A percentile compares a stretch with the other conserved stretches of the same genome.
These are phyloP conservation scores for Silurus meridionalis DNA, from an alignment of 2,113 vertebrate species.

Conservation along the genomic window DNA sequence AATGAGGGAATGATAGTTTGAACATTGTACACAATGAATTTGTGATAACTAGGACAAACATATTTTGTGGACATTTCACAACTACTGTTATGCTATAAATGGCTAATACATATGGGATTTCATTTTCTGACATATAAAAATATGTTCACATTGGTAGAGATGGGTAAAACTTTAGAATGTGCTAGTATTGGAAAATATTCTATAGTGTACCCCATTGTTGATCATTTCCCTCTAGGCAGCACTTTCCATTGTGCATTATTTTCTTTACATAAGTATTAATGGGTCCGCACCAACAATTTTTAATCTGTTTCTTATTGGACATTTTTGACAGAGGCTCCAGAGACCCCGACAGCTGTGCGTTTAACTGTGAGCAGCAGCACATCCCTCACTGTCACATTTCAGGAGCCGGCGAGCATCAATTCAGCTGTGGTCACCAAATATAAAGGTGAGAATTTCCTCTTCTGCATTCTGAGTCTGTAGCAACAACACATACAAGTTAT, in stretches of 20 bases:
- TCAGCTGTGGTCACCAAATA: conserved; percentile 93
- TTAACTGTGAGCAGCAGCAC: conserved; percentile 87
- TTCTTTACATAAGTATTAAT: background rate
- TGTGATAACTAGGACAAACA: background rate
- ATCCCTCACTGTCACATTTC: conserved; percentile 90
- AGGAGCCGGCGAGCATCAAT: conserved; percentile 89
- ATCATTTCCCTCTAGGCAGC: background rate
- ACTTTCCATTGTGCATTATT: background rate
- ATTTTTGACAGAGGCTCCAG: conserved; percentile 81
- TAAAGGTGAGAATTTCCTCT: conserved; percentile 78
- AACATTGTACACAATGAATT: too few relatives aligned
- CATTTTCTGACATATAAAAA: background rate
- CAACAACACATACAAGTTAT: conserved; percentile 3
- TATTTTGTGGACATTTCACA: background rate
- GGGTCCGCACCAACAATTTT: background rate
- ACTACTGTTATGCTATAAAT: background rate
- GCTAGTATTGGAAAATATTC: background rate
- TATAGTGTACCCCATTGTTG: background rate
- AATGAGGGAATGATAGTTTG: background rate
- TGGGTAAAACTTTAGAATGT: background rate
- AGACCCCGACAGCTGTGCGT: conserved; percentile 85
- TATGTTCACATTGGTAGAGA: background rate
- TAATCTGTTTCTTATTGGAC: conserved; percentile 33
- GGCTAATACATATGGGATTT: background rate
- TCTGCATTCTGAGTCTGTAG: background rate